These are phyloP conservation scores for Stegana nigrithorax DNA, from an alignment of 2,888 invertebrate species.

Conservation along the genomic window DNA sequence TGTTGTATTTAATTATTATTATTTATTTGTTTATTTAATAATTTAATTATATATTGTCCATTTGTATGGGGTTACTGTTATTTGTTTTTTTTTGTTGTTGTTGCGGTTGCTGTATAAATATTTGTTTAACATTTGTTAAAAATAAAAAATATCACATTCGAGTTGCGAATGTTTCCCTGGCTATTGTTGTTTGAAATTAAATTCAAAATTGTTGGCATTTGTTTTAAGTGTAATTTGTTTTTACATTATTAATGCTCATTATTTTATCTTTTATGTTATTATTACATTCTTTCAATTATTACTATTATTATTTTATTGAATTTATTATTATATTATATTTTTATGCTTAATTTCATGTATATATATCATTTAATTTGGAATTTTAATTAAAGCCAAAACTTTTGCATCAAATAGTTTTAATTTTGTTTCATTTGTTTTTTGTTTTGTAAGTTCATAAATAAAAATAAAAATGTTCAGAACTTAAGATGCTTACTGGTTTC, in stretches of 20 bases:
- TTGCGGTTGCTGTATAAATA: conserved; percentile 39
- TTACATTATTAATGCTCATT: conserved; percentile 26
- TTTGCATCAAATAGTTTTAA: too few relatives aligned
- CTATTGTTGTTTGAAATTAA: conserved; percentile 67
- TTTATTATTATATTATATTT: conserved; percentile 25
- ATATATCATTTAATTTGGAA: conserved; percentile 63
- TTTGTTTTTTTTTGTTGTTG: conserved; percentile 18
- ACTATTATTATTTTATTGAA: conserved; percentile 7
- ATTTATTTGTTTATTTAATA: conserved; percentile 21
- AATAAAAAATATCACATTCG: conserved; percentile 68
- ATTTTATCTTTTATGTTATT: conserved; percentile 22
- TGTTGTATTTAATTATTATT: conserved; percentile 29
- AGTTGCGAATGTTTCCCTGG: conserved; percentile 68
- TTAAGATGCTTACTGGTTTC: conserved; percentile 52
- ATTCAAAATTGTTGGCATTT: conserved; percentile 51
- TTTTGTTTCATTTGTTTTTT: conserved; percentile 28
- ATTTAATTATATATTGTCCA: conserved; percentile 26
- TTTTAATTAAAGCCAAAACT: conserved; percentile 35
- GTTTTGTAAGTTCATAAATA: conserved; percentile 21
- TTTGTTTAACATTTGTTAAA: conserved; percentile 51
- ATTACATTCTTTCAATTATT: background rate
- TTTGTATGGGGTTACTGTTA: conserved; percentile 17
- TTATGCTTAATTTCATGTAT: conserved; percentile 41
- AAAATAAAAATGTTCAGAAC: conserved; percentile 40
- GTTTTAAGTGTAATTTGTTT: conserved; percentile 20